Conservation (phyloP, 2,113 vertebrate species). For the Neofelis nebulosa region DNA sequence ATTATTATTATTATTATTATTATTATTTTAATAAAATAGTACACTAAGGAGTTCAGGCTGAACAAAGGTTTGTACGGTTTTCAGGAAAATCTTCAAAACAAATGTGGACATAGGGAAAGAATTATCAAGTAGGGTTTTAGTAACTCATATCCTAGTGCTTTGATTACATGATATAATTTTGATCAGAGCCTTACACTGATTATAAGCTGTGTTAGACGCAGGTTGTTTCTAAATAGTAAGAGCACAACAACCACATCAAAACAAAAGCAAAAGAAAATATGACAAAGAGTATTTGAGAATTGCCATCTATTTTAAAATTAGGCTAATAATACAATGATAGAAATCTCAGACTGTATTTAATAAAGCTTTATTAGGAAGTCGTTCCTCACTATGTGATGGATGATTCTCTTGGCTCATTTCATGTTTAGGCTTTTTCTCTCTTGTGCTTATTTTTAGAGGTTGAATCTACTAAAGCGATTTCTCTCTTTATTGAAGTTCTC, state of each 20-base stretch:
- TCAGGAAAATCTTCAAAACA: constrained; percentile 17
- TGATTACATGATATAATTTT: not conserved
- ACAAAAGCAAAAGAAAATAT: not conserved
- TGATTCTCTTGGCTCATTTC: not conserved
- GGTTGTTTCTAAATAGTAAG: not conserved
- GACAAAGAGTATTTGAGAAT: not conserved
- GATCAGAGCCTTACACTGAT: not conserved
- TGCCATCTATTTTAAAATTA: not conserved
- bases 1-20: not conserved
- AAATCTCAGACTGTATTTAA: not conserved
- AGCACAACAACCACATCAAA: not conserved
- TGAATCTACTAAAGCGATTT: constrained; percentile 42
- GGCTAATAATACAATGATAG: not conserved
- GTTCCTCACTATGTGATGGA: not conserved
- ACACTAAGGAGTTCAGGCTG: not conserved
- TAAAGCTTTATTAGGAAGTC: not conserved
- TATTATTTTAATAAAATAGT: not conserved
- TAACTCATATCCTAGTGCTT: not conserved
- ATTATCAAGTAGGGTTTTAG: not conserved
- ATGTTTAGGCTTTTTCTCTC: not conserved
- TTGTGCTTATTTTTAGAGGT: constrained; percentile 42
- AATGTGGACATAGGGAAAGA: not conserved
- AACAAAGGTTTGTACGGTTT: not conserved
- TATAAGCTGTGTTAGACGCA: not conserved
- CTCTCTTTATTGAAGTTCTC: constrained; percentile 32